These are phyloP conservation scores for Rhinopithecus roxellana DNA, from an alignment of 2,113 vertebrate species.

Conservation along the genomic window DNA sequence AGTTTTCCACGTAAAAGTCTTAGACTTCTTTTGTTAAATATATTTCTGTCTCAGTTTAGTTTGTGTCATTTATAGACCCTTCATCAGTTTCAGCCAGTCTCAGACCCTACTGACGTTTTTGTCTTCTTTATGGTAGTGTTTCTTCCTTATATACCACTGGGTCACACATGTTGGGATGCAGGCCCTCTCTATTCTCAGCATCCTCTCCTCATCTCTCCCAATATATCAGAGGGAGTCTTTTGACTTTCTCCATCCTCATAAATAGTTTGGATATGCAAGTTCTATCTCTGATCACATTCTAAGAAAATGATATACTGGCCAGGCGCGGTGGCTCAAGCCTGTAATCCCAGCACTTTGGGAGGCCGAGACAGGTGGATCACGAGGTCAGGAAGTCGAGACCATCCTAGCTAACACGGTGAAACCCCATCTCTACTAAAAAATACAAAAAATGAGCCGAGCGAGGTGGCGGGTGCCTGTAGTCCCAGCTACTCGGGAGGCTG, in stretches of 20 bases:
- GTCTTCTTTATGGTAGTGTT: neutral
- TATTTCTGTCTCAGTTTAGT: neutral
- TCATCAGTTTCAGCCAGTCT: slow-evolving; percentile 9
- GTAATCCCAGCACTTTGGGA: too few relatives aligned
- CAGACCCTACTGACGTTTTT: neutral
- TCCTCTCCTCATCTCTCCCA: neutral
- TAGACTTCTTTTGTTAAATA: neutral
- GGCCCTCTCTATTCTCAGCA: neutral
- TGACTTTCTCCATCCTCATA: neutral
- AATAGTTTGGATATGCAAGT: neutral
- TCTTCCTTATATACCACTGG: neutral
- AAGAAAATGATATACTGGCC: neutral
- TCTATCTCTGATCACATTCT: neutral
- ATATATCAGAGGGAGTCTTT: neutral
- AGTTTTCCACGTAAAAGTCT: neutral
- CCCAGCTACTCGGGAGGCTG: too few relatives aligned
- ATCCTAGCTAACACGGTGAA: too few relatives aligned
- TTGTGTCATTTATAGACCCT: neutral
- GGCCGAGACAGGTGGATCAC: too few relatives aligned
- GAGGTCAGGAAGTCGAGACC: too few relatives aligned
- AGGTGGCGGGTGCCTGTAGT: too few relatives aligned
- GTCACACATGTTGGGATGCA: neutral
- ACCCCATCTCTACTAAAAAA: too few relatives aligned
- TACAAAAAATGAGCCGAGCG: too few relatives aligned
- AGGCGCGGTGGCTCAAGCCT: too few relatives aligned